Percentiles rank a stretch among this genome's conserved stretches.
These are phyloP conservation scores for Acanthurus lineatus DNA, from an alignment of 2,797 vertebrate species.

Conservation along the genomic window DNA sequence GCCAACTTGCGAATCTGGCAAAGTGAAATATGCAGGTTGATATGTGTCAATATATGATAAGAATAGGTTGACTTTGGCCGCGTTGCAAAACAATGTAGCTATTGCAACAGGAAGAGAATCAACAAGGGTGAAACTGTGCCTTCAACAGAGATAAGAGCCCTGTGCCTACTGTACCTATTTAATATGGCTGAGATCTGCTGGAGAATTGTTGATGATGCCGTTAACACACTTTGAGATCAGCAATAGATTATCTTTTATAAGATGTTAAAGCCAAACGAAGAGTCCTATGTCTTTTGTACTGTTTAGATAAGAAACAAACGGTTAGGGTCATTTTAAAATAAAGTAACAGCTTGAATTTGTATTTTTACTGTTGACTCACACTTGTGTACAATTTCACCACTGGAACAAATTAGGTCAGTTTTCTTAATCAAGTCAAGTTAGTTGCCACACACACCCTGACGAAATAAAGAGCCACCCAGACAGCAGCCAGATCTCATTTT, in stretches of 20 bases:
- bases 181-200: not conserved
- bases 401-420: not conserved
- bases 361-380: not conserved
- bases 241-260: not conserved
- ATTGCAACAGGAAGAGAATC: conserved; percentile 9
- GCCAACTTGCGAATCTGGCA: not conserved
- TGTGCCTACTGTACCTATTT: too few relatives aligned
- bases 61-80: rapidly evolving
- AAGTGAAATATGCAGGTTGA: not conserved
- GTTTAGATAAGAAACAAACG: too few relatives aligned
- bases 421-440: not conserved
- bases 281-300: not conserved
- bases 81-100: conserved; percentile 7
- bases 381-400: not conserved
- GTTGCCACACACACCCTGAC: not conserved
- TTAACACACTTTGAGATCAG: not conserved
- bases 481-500: not conserved
- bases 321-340: too few relatives aligned
- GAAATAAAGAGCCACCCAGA: conserved; percentile 6
- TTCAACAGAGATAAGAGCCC: not conserved
- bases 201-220: not conserved
- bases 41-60: conserved; percentile 1
- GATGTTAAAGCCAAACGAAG: too few relatives aligned
- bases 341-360: too few relatives aligned
- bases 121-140: not conserved